These are phyloP conservation scores for Boulengeromyrus knoepffleri DNA, from an alignment of 2,113 vertebrate species.

Conservation along the genomic window DNA sequence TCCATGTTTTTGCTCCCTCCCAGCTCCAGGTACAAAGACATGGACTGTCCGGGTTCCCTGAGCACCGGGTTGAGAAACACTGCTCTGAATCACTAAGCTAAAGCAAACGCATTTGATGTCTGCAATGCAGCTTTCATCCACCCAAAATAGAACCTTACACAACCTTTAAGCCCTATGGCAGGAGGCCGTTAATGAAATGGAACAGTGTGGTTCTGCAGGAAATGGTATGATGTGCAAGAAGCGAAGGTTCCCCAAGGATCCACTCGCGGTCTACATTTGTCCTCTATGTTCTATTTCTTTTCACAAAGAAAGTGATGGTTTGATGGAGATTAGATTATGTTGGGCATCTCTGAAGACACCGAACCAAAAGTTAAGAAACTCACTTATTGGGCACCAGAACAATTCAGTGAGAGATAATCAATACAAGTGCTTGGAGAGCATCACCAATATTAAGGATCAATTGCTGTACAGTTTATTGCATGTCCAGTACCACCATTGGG, in stretches of 20 bases:
- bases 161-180: not conserved
- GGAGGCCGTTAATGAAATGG: not conserved
- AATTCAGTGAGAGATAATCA: not conserved
- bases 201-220: not conserved
- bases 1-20: not conserved
- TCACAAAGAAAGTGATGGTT: not conserved
- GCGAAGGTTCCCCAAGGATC: not conserved
- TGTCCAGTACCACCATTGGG: not conserved
- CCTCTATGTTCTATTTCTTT: not conserved
- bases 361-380: not conserved
- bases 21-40: not conserved
- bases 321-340: not conserved
- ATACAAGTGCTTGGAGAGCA: not conserved
- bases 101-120: not conserved
- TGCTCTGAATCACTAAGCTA: not conserved
- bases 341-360: not conserved
- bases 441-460: not conserved
- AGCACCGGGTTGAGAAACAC: not conserved
- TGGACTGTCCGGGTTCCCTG: not conserved
- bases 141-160: not conserved
- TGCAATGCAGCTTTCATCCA: not conserved
- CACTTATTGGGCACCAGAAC: not conserved
- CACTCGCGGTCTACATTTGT: not conserved
- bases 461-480: not conserved
- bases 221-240: not conserved